phyloP scores from a whole-genome alignment of 1,140 invertebrate species.

The Oreohelix idahoensis region DNA sequence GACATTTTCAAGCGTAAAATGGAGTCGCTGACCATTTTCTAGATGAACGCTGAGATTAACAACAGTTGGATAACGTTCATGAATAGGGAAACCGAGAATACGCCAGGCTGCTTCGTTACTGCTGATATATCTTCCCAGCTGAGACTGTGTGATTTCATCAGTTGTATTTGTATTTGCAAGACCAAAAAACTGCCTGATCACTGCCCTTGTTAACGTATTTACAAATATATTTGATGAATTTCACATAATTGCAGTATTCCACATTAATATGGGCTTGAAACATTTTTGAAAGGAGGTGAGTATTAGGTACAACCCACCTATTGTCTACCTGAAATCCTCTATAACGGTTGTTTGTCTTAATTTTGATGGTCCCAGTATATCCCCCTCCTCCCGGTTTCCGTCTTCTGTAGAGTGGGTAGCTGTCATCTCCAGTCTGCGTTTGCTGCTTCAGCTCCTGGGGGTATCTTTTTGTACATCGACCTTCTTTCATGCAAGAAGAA shows the following conservation, averaged over 20 bases:
- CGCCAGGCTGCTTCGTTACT: slow-evolving; percentile 62
- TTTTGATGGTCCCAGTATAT: not conserved
- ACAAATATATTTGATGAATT: slow-evolving; percentile 48
- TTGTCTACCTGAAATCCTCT: slow-evolving; percentile 42
- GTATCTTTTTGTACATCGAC: slow-evolving; percentile 2
- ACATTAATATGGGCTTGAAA: slow-evolving; percentile 50
- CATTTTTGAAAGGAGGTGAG: slow-evolving; percentile 33
- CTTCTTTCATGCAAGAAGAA: slow-evolving; percentile 55
- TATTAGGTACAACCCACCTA: slow-evolving; percentile 51
- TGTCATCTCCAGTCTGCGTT: slow-evolving; percentile 59
- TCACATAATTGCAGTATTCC: slow-evolving; percentile 45
- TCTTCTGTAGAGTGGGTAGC: slow-evolving; percentile 71
- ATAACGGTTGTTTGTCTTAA: not conserved
- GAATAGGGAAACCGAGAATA: slow-evolving; percentile 59
- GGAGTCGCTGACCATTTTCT: slow-evolving; percentile 72
- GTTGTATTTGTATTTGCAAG: not conserved
- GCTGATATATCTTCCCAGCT: slow-evolving; percentile 55
- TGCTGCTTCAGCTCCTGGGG: not conserved
- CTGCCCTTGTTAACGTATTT: slow-evolving; percentile 46
- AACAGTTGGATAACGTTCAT: slow-evolving; percentile 69
- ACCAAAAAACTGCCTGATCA: slow-evolving; percentile 39
- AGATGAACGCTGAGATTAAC: slow-evolving; percentile 74
- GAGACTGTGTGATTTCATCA: slow-evolving; percentile 42
- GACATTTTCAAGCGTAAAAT: slow-evolving; percentile 67
- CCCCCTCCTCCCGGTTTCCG: slow-evolving; percentile 41